Evolutionary conservation across 2,888 invertebrate species (phyloP).

Genomic region (Pimpla rufipes): DNA sequence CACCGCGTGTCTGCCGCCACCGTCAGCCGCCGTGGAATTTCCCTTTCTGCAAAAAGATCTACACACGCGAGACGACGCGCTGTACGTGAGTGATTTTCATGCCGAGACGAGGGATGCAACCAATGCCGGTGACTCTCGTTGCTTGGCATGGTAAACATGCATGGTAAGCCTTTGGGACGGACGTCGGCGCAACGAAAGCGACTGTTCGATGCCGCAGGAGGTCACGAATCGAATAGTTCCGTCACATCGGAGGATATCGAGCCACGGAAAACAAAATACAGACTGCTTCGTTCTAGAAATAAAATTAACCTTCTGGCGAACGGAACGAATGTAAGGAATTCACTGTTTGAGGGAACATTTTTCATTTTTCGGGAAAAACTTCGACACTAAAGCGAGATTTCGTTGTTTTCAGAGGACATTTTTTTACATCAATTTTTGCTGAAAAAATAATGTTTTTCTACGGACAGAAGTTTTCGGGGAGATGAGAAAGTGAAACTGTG

Average conservation of each 20-base stretch:
- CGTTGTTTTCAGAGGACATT: no score
- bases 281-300: no score
- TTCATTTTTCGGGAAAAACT: no score
- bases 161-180: neutral
- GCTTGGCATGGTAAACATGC: neutral
- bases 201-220: conserved; percentile 36
- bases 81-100: conserved; percentile 21
- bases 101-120: neutral
- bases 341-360: no score
- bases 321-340: no score
- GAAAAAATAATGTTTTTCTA: no score
- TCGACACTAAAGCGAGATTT: no score
- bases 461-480: no score
- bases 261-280: no score
- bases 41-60: neutral
- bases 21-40: conserved; percentile 3
- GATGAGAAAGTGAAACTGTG: no score
- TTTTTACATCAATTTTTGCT: no score
- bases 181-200: neutral
- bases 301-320: no score
- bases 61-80: neutral
- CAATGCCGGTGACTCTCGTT: neutral
- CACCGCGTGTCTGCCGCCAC: neutral
- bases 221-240: conserved; percentile 46
- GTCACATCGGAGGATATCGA: conserved; percentile 24